A percentile compares a stretch with the other conserved stretches of the same genome.
These are phyloP conservation scores for Eulemur rubriventer DNA, from an alignment of 2,797 vertebrate species.

Conservation along the genomic window DNA sequence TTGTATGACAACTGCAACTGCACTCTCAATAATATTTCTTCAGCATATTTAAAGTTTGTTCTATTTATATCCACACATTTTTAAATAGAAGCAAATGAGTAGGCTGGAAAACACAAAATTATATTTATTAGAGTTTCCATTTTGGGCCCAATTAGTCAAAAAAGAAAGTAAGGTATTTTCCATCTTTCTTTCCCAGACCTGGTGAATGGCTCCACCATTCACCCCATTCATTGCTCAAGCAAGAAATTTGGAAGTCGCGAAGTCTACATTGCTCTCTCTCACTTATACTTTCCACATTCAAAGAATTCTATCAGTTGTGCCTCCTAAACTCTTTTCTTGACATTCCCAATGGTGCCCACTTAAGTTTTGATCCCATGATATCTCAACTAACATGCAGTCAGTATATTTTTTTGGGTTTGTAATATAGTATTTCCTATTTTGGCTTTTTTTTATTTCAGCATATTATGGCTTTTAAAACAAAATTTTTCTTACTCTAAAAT, in stretches of 20 bases:
- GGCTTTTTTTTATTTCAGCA: background rate
- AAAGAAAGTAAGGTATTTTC: background rate
- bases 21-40: background rate
- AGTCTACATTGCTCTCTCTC: background rate
- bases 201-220: fast-evolving
- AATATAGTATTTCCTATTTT: background rate
- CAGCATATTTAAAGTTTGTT: slow-evolving; percentile 10
- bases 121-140: background rate
- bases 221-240: background rate
- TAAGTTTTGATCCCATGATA: background rate
- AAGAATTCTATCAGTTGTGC: background rate
- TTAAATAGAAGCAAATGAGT: slow-evolving; percentile 2
- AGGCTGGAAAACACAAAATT: background rate
- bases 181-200: background rate
- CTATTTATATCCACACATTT: background rate
- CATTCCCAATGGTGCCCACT: background rate
- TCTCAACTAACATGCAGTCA: background rate
- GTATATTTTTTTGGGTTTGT: background rate
- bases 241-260: background rate
- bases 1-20: background rate
- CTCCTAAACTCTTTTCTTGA: background rate
- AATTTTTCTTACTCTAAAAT: background rate
- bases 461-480: background rate
- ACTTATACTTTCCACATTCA: background rate
- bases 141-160: background rate